These are phyloP conservation scores for Cistogaster globosa DNA, from an alignment of 2,888 invertebrate genomes.

Conservation along the genomic window DNA sequence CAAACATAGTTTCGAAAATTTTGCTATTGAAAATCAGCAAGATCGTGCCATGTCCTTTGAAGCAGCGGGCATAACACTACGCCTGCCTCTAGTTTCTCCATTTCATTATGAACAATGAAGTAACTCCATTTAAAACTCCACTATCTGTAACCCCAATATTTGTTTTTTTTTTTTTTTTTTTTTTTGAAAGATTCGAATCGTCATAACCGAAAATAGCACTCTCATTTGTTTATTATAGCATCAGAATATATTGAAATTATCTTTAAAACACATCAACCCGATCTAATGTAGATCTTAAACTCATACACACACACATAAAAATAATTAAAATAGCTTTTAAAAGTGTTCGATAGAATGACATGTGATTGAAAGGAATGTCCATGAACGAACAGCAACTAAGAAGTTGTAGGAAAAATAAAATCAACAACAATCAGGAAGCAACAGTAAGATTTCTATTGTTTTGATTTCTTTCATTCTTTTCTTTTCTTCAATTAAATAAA, in stretches of 20 bases:
- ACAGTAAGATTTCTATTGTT: conserved; percentile 27
- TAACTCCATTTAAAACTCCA: too few species aligned
- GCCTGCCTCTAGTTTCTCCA: too few species aligned
- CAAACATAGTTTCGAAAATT: too few species aligned
- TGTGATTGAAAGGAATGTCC: conserved; percentile 69
- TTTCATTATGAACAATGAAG: too few species aligned
- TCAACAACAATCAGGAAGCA: conserved; percentile 46
- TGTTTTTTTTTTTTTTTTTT: too few species aligned
- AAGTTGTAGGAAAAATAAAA: conserved; percentile 43
- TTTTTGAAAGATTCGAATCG: too few species aligned
- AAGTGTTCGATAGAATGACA: conserved; percentile 68
- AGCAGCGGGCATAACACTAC: too few species aligned
- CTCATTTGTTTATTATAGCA: background rate
- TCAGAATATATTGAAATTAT: conserved; percentile 6
- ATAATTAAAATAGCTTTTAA: conserved; percentile 63
- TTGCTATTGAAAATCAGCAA: too few species aligned
- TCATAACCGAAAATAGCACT: too few species aligned
- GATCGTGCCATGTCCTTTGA: too few species aligned
- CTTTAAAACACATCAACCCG: conserved; percentile 3
- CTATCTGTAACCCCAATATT: too few species aligned
- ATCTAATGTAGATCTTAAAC: conserved; percentile 1
- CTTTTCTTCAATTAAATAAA: conserved; percentile 46
- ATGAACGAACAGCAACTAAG: conserved; percentile 29
- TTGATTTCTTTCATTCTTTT: background rate
- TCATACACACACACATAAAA: conserved; percentile 38